Conservation (phyloP, 2,888 invertebrate species). For the Drosophila putrida region DNA sequence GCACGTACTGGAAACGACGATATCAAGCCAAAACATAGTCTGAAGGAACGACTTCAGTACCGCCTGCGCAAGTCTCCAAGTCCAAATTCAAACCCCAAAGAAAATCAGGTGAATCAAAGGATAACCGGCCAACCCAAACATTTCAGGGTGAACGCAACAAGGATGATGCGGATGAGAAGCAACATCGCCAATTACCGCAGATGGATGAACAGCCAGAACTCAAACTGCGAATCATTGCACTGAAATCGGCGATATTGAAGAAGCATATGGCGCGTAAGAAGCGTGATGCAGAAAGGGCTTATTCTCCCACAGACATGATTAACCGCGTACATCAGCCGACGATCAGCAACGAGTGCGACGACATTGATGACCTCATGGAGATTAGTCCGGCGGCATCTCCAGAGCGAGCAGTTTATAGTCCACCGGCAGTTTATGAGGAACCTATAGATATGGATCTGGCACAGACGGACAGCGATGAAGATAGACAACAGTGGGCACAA, state of each 20-base stretch:
- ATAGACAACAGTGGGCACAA: slow-evolving; percentile 44
- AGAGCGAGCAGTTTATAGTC: slow-evolving; percentile 61
- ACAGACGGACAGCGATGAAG: slow-evolving; percentile 83
- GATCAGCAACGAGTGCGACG: slow-evolving; percentile 54
- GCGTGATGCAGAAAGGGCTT: slow-evolving; percentile 83
- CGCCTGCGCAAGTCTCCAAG: slow-evolving; percentile 57
- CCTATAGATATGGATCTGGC: slow-evolving; percentile 85
- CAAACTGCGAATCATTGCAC: slow-evolving; percentile 82
- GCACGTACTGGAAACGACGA: slow-evolving; percentile 57
- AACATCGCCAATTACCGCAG: slow-evolving; percentile 60
- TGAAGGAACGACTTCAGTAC: slow-evolving; percentile 61
- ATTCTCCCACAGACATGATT: slow-evolving; percentile 85
- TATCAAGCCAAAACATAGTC: slow-evolving; percentile 59
- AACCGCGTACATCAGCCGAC: slow-evolving; percentile 67
- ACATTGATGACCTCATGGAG: slow-evolving; percentile 77
- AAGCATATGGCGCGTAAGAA: slow-evolving; percentile 84
- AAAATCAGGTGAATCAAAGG: slow-evolving; percentile 11
- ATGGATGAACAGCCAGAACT: slow-evolving; percentile 53
- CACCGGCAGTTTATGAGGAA: slow-evolving; percentile 57
- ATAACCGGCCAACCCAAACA: slow-evolving; percentile 2
- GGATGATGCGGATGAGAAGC: slow-evolving; percentile 69
- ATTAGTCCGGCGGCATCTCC: slow-evolving; percentile 85
- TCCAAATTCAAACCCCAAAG: slow-evolving; percentile 7
- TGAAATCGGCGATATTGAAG: slow-evolving; percentile 84
- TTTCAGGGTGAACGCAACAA: slow-evolving; percentile 18